Base-by-base conservation (phyloP, 2,113 vertebrate species). In the Percopsis transmontana region DNA sequence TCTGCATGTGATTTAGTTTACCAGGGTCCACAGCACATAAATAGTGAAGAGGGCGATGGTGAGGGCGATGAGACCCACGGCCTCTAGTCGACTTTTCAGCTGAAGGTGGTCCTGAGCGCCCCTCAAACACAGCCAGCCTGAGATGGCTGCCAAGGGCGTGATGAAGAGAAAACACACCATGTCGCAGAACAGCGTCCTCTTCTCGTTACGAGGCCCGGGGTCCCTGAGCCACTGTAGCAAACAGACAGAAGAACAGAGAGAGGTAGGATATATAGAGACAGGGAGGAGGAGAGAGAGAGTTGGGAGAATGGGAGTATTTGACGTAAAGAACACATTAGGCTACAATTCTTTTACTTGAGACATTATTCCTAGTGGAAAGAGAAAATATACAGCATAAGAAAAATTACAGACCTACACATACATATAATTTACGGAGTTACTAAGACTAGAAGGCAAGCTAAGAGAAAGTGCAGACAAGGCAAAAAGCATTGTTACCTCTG, bases 11-110 rank as follows among this genome's bases (percentile, higher is more conserved):
- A 5, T 24, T 23, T 53, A 10, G 12, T 45, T 85, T 91, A 99
- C 97, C 94, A 98, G 90, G 0, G 96, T 99, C 97, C 97, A 98
- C 68, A 99, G 96, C 78, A 97, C 90, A 0, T 97, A 99, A 90
- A 99, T 98, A 64, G 96, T 99, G 82, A 99, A 98, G 76, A 99
- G 96, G 79, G 96, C 96, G 2, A 98, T 95, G 73, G 97, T 99
- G 62, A 99, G 95, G 6, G 95, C 95, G 1, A 99, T 97, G 84
- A 99, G 95, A 42, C 96, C 96, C 6, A 96, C 92, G 0, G 96
- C 95, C 90, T 97, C 95, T 77, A 99, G 92, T n/a, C 93, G 91
- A 90, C 96, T 97, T 67, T 96, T 95, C 78, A 97, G 93, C 69
- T 95, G 95, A 51, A 99, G 75, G 59, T 99, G 96, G 80, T 98